These are phyloP conservation scores for Rhagologus leucostigma DNA, from an alignment of 2,113 vertebrate genomes.

Conservation along the genomic window DNA sequence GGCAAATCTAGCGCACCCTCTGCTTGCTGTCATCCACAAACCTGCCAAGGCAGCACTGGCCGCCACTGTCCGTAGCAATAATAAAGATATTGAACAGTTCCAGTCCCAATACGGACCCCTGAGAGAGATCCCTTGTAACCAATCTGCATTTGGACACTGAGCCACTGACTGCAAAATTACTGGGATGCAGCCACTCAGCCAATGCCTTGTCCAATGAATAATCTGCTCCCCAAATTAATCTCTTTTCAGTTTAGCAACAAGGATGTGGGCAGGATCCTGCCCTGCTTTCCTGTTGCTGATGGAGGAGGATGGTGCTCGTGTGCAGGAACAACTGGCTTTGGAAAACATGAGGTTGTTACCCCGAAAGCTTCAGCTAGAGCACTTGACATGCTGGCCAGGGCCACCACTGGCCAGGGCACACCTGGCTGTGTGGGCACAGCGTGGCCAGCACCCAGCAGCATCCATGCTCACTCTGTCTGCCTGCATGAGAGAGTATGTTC, in stretches of 20 bases:
- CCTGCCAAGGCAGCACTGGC: neutral
- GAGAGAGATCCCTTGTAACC: neutral
- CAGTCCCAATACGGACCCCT: fast-evolving
- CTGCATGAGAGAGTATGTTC: neutral
- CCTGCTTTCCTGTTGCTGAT: neutral
- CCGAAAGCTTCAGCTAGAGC: neutral
- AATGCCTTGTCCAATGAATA: neutral
- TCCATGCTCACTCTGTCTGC: neutral
- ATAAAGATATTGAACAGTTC: neutral
- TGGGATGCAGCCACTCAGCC: neutral
- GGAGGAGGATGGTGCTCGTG: fast-evolving
- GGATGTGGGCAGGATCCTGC: neutral
- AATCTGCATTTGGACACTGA: neutral
- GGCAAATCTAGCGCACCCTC: neutral
- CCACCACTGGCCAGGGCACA: neutral
- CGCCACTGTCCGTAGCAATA: fast-evolving
- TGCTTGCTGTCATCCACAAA: neutral
- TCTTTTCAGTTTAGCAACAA: neutral
- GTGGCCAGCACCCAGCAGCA: neutral
- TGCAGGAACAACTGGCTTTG: neutral
- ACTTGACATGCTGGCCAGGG: fast-evolving
- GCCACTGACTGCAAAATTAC: neutral
- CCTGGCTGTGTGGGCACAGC: fast-evolving
- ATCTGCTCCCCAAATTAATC: neutral
- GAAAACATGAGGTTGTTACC: neutral